A percentile compares a stretch with the other conserved stretches of the same genome.
Conservation (phyloP, 2,113 vertebrate species). For the Epinephelus fuscoguttatus region DNA sequence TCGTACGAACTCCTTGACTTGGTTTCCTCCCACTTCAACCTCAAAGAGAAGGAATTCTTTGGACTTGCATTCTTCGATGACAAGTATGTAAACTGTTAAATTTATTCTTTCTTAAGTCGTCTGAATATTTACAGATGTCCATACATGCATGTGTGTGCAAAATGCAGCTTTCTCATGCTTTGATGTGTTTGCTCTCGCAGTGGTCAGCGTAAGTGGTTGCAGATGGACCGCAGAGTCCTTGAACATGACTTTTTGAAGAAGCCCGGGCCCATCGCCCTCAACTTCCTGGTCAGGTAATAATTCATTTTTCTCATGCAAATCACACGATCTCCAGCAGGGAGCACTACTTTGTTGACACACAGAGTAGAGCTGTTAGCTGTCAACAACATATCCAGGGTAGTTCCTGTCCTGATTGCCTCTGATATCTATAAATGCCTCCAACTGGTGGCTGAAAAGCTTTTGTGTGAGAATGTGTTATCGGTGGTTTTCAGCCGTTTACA, state of each 20-base stretch:
- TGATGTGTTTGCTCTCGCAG: conserved; percentile 79
- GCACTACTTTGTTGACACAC: conserved; percentile 39
- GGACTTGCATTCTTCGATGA: conserved; percentile 97
- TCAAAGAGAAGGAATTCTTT: conserved; percentile 99
- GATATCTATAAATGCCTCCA: neutral
- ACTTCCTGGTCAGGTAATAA: conserved; percentile 95
- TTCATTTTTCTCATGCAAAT: conserved; percentile 7
- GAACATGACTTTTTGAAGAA: conserved; percentile 99
- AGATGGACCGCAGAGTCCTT: conserved; percentile 96
- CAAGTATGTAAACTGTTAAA: conserved; percentile 87
- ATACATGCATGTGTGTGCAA: neutral
- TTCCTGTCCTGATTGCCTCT: neutral
- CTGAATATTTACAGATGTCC: neutral
- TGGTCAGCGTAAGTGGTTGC: conserved; percentile 97
- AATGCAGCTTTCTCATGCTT: conserved; percentile 16
- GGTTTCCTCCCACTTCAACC: conserved; percentile 98
- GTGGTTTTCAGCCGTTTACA: neutral
- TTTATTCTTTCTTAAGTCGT: neutral
- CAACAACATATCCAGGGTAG: neutral
- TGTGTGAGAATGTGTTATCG: neutral
- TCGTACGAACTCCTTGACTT: conserved; percentile 98
- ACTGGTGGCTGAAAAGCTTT: neutral
- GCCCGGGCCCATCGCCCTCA: conserved; percentile 91
- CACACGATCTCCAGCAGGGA: conserved; percentile 61
- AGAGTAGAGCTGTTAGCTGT: neutral